phyloP scores from a whole-genome alignment of 2,113 vertebrate genomes.

The Ceyx margarethae region DNA sequence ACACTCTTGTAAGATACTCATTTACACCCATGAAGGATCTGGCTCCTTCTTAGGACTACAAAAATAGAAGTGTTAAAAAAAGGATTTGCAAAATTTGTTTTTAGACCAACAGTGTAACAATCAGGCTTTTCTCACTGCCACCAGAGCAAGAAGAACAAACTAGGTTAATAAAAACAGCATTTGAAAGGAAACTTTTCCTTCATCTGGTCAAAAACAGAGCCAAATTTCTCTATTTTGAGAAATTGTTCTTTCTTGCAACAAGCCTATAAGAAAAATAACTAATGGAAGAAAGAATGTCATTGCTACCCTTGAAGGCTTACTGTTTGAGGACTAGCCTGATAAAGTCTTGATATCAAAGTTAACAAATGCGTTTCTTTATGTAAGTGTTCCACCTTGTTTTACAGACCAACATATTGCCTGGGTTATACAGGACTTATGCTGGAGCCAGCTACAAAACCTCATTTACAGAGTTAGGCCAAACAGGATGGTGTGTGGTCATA shows the following conservation, averaged over 20 bases:
- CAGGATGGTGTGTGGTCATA: not conserved
- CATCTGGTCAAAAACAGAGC: not conserved
- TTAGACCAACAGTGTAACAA: not conserved
- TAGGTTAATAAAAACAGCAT: not conserved
- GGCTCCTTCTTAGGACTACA: not conserved
- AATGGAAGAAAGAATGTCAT: constrained; percentile 2
- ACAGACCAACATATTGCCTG: not conserved
- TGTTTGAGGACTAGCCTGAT: constrained; percentile 9
- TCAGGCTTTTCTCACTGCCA: fast-evolving
- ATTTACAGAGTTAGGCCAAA: not conserved
- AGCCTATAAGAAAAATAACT: not conserved
- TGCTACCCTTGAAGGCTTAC: not conserved
- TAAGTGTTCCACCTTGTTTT: not conserved
- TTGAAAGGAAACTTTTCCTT: not conserved
- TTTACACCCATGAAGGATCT: not conserved
- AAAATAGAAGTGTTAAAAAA: not conserved
- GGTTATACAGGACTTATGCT: not conserved
- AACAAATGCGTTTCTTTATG: not conserved
- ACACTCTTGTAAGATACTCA: not conserved
- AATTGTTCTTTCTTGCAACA: not conserved
- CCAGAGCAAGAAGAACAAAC: not conserved
- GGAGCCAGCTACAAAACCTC: not conserved
- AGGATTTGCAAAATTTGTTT: not conserved
- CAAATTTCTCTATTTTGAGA: not conserved
- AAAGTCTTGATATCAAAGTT: constrained; percentile 1